Percentiles rank a stretch among this genome's conserved stretches.
phyloP scores from a whole-genome alignment of 2,888 invertebrate genomes.

The Macrostomum cliftonense region DNA sequence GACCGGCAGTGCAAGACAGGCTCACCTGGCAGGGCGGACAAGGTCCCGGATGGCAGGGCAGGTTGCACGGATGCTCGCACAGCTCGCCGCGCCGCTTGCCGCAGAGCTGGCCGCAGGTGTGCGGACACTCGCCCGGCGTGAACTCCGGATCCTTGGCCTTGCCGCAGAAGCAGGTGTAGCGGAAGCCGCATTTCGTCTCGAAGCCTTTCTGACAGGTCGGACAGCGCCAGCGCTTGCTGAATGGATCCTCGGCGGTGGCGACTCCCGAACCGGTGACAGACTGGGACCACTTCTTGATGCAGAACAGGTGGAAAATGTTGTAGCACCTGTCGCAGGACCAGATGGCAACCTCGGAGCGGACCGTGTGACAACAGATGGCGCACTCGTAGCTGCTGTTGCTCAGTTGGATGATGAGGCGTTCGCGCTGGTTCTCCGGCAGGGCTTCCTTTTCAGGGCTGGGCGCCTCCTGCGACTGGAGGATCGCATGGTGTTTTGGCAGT shows the following conservation, averaged over 20 bases:
- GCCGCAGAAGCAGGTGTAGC: slow-evolving; percentile 62
- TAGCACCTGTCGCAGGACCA: slow-evolving; percentile 82
- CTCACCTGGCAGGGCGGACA: slow-evolving; percentile 13
- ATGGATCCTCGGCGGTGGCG: slow-evolving; percentile 18
- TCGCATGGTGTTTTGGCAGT: too few species aligned
- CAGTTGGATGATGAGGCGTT: slow-evolving; percentile 55
- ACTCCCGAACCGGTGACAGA: slow-evolving; percentile 16
- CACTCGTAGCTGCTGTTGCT: slow-evolving; percentile 67
- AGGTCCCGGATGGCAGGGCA: slow-evolving; percentile 7
- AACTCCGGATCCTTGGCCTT: slow-evolving; percentile 52
- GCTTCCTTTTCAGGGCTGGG: too few species aligned
- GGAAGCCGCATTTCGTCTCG: slow-evolving; percentile 19
- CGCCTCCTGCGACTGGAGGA: too few species aligned
- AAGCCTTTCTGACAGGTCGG: slow-evolving; percentile 77
- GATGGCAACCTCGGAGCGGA: slow-evolving; percentile 57
- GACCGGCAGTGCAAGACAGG: too few species aligned
- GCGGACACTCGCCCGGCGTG: slow-evolving; percentile 42
- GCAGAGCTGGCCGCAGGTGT: slow-evolving; percentile 75
- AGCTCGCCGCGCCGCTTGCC: slow-evolving; percentile 40
- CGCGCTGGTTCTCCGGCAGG: slow-evolving; percentile 2
- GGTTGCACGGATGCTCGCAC: slow-evolving; percentile 22
- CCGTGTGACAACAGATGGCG: slow-evolving; percentile 73
- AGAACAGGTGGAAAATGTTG: slow-evolving; percentile 73
- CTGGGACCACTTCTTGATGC: slow-evolving; percentile 70
- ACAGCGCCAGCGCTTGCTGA: slow-evolving; percentile 64